These are phyloP conservation scores for Phataginus tetradactyla DNA, from an alignment of 2,797 vertebrate species.

Conservation along the genomic window DNA sequence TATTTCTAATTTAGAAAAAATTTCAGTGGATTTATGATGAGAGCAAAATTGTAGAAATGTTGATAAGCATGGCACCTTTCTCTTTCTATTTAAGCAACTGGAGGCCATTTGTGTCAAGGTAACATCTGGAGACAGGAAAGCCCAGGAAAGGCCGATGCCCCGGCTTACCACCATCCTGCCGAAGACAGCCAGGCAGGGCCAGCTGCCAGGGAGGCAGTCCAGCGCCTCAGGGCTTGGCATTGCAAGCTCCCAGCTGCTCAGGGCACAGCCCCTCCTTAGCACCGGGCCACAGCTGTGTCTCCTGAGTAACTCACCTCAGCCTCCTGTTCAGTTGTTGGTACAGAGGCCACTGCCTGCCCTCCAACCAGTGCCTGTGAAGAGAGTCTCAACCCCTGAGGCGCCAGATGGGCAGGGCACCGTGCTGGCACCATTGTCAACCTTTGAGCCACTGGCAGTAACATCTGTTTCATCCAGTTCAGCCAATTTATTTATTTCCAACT, in stretches of 20 bases:
- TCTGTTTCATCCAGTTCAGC: slow-evolving; percentile 60
- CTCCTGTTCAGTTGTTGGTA: slow-evolving; percentile 89
- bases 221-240: slow-evolving; percentile 84
- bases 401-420: slow-evolving; percentile 23
- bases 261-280: slow-evolving; percentile 88
- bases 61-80: not conserved
- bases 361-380: slow-evolving; percentile 85
- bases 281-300: slow-evolving; percentile 89
- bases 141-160: slow-evolving; percentile 81
- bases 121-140: slow-evolving; percentile 87
- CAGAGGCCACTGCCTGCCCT: slow-evolving; percentile 87
- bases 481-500: not conserved
- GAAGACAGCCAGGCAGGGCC: slow-evolving; percentile 81
- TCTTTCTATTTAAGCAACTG: slow-evolving; percentile 84
- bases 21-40: not conserved
- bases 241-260: slow-evolving; percentile 90
- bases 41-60: not conserved
- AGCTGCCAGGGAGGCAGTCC: slow-evolving; percentile 75
- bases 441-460: not conserved
- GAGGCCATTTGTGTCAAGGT: slow-evolving; percentile 93
- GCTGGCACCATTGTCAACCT: rapidly evolving
- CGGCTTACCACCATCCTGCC: slow-evolving; percentile 84
- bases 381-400: not conserved
- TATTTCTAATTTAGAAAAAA: not conserved
- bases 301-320: slow-evolving; percentile 86